Evolutionary conservation across 2,113 vertebrate genomes (phyloP), one percentile per base, ranked within the genome.

Genomic region (Crotophaga sulcirostris): DNA sequence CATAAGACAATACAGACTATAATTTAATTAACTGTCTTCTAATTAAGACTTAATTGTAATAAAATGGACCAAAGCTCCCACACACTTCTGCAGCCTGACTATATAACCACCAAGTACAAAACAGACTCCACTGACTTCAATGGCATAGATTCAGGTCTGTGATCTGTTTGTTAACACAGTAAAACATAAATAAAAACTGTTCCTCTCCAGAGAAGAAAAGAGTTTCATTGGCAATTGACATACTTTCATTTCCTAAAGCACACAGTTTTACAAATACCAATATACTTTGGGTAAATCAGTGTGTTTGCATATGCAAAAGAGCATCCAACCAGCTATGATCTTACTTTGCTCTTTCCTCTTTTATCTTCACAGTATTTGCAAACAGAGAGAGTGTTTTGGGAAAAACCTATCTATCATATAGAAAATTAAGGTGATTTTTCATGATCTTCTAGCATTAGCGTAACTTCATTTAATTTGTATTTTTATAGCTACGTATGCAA

Each of bases 241-340:
- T 33, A 59, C 58, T 89, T 91, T 25, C 58, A 87, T 69, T 94
- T 88, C 77, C 47, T 76, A 67, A 49, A 83, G 72, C 70, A 85
- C 73, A 81, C 86, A 64, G 63, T 82, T 93, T 88, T 56, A 88
- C 63, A 95, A 94, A 93, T 58, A 93, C 13, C 83, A 93, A 82
- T 31, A 92, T 16, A 92, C 69, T 81, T 62, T 29, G 52, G 38
- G 73, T 91, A 96, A 93, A 87, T 91, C 68, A 44, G 17, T 23
- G 33, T 82, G 82, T 88, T 92, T 96, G 64, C 56, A 76, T 86
- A 89, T 84, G 85, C 85, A 94, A 90, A 96, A 70, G 44, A 80
- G 29, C 74, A 64, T 79, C 33, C 63, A 87, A 56, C 34, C 31
- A 69, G 47, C 70, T 63, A 45, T 54, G 79, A 86, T 88, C 73